Conservation (phyloP, 2,113 vertebrate species). For the Corythaixoides concolor region DNA sequence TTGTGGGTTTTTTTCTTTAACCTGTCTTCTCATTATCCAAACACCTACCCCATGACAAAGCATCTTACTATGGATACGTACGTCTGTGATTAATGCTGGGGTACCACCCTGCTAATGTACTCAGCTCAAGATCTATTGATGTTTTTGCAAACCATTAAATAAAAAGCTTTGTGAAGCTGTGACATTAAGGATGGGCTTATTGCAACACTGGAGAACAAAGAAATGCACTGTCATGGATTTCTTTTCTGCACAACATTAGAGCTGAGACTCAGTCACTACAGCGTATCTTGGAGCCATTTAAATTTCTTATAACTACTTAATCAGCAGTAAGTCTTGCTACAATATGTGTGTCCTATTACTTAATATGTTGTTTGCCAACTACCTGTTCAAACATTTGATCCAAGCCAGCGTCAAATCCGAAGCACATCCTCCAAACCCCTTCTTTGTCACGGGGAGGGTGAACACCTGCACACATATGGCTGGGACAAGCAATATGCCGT, state of each 20-base stretch:
- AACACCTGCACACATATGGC: fast-evolving
- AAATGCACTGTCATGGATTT: neutral
- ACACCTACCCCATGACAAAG: neutral
- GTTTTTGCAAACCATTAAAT: neutral
- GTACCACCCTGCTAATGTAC: neutral
- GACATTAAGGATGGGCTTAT: neutral
- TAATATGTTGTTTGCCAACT: neutral
- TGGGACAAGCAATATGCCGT: fast-evolving
- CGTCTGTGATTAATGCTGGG: neutral
- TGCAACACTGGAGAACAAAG: neutral
- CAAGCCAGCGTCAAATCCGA: neutral
- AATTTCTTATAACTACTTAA: neutral
- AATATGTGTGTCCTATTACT: neutral
- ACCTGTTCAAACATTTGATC: neutral
- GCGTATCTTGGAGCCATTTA: neutral
- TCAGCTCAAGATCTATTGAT: neutral
- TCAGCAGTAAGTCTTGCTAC: neutral
- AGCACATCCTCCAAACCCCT: neutral
- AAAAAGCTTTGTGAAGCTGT: neutral
- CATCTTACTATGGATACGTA: neutral
- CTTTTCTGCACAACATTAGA: neutral
- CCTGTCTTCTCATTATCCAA: neutral
- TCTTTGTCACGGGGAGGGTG: neutral
- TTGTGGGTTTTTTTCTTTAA: too few species aligned
- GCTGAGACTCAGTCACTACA: neutral